Evolutionary conservation across 2,888 invertebrate genomes (phyloP), one percentile per base, ranked within the genome.

Genomic region (Bellardia bayeri): DNA sequence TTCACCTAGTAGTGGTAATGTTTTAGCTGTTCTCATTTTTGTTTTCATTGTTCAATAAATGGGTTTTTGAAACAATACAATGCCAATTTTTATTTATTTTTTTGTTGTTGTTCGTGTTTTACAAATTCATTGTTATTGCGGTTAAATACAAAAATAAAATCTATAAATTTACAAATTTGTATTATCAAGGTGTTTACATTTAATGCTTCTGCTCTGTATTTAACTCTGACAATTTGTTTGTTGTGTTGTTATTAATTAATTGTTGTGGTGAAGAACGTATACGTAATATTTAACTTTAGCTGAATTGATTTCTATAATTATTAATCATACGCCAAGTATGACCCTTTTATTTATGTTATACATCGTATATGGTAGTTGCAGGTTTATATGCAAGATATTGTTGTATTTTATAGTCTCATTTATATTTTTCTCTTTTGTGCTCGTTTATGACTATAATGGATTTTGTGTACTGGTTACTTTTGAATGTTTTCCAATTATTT

Each of bases 51-150:
- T 75, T 45, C 42, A 56, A 69, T 56, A 83, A 69, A 56, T 72
- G 56, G 45, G 9, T 72, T 72, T 72, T 66, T 8, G 23, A 49
- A 71, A 71, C 71, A 40, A 72, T 63, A 63, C 14, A 58, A 49
- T 40, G 33, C 6, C 6, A 23, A 30, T 8, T 16, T 37, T 37
- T 37, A 23, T 14, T 75, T 40, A 51, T 9, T 14, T n/a, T 49
- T 30, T 33, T 13, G 2, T 30, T 11, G 4, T 14, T 30, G 58
- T 69, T 14, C 45, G 30, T 79, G 16, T 56, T 58, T 64, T 30
- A 11, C 72, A 78, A 82, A 72, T 79, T 69, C 68, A 63, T 71
- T 79, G 79, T 64, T 85, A 23, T 54, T 56, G 69, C 45, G 78
- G 69, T 81, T 68, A 54, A 75, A 63, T 69, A n/a, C 11, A 49